phyloP scores from a whole-genome alignment of 1,140 invertebrate species.

The Drosophila subobscura region DNA sequence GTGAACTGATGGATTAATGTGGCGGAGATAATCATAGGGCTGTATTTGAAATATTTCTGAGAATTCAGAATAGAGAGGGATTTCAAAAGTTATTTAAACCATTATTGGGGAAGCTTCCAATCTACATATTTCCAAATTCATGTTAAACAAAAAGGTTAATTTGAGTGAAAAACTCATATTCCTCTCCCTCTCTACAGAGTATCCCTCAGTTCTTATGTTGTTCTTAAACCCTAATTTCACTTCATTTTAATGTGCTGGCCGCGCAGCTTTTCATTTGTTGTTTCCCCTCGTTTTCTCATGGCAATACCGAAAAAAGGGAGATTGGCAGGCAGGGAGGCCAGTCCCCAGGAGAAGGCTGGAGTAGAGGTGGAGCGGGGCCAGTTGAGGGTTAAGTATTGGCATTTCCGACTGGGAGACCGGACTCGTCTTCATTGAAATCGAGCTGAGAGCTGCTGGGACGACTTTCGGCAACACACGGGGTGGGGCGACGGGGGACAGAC shows the following conservation, averaged over 20 bases:
- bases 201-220: neutral
- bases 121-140: too few species aligned
- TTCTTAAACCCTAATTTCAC: neutral
- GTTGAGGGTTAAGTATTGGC: constrained; percentile 63
- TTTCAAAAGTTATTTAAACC: too few species aligned
- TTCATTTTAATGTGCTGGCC: constrained; percentile 36
- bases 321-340: constrained; percentile 13
- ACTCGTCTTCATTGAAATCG: constrained; percentile 68
- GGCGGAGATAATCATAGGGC: too few species aligned
- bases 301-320: constrained; percentile 28
- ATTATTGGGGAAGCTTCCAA: too few species aligned
- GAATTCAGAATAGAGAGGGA: too few species aligned
- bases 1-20: too few species aligned
- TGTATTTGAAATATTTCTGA: too few species aligned
- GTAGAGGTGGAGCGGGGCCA: constrained; percentile 8
- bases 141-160: too few species aligned
- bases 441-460: constrained; percentile 27
- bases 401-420: constrained; percentile 63
- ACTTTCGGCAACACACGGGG: neutral
- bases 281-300: constrained; percentile 50
- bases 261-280: constrained; percentile 58
- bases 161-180: neutral
- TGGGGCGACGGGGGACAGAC: constrained; percentile 35
- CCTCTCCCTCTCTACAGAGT: constrained; percentile 7
- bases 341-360: neutral